phyloP scores from a whole-genome alignment of 2,888 invertebrate genomes.

The Nesidiocoris tenuis region DNA sequence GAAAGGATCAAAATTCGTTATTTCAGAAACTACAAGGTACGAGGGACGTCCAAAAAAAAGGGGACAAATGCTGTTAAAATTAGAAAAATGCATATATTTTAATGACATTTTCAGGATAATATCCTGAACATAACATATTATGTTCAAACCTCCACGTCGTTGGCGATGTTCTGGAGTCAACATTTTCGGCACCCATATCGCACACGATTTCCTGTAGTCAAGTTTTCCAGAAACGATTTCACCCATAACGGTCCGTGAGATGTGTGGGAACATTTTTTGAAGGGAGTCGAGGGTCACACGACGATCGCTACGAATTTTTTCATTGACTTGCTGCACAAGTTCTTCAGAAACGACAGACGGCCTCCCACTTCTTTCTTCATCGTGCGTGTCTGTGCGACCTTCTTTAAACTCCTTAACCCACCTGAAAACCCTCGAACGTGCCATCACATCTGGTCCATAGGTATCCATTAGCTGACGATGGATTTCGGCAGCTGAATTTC shows the following conservation, averaged over 20 bases:
- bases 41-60: too few relatives aligned
- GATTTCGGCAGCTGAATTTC: slow-evolving; percentile 9
- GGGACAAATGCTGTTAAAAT: too few relatives aligned
- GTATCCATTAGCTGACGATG: slow-evolving; percentile 38
- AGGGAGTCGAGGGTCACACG: slow-evolving; percentile 10
- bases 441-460: slow-evolving; percentile 37
- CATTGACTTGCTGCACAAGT: slow-evolving; percentile 18
- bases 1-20: too few relatives aligned
- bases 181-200: slow-evolving; percentile 50
- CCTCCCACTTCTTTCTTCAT: slow-evolving; percentile 39
- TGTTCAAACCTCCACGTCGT: too few relatives aligned
- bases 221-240: slow-evolving; percentile 48
- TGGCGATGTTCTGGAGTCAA: slow-evolving; percentile 48
- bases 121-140: too few relatives aligned
- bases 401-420: slow-evolving; percentile 34
- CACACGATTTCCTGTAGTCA: slow-evolving; percentile 49
- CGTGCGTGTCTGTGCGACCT: slow-evolving; percentile 38
- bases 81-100: too few relatives aligned
- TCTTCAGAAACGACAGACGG: slow-evolving; percentile 19
- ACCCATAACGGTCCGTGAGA: slow-evolving; percentile 39
- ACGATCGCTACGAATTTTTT: slow-evolving; percentile 20
- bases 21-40: too few relatives aligned
- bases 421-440: slow-evolving; percentile 32
- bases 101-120: too few relatives aligned
- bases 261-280: slow-evolving; percentile 20